Evolutionary conservation across 1,140 invertebrate species (phyloP).

Genomic region (Drosophila athabasca): DNA sequence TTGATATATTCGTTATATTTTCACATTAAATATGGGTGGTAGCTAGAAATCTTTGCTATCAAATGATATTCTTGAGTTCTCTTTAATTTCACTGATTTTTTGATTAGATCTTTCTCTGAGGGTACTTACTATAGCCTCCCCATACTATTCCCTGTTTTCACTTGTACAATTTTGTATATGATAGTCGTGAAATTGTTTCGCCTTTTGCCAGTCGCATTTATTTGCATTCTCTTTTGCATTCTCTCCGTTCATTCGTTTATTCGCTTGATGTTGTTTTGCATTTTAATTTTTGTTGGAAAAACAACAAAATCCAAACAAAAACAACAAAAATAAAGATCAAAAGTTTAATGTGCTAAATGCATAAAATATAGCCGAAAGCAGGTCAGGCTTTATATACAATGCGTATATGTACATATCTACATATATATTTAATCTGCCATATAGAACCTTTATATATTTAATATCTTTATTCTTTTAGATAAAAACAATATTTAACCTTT

Average conservation of each 20-base stretch:
- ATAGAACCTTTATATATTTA: no score
- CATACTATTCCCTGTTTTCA: neutral
- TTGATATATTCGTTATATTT: no score
- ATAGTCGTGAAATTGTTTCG: slow-evolving; percentile 32
- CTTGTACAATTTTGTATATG: neutral
- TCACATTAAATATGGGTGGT: no score
- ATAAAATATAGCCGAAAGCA: slow-evolving; percentile 49
- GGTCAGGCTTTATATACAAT: slow-evolving; percentile 36
- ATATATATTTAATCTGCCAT: neutral
- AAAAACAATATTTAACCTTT: slow-evolving; percentile 15
- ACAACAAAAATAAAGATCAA: slow-evolving; percentile 40
- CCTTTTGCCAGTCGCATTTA: slow-evolving; percentile 34
- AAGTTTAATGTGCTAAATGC: slow-evolving; percentile 75
- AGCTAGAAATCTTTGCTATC: no score
- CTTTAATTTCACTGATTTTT: no score
- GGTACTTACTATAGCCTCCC: no score
- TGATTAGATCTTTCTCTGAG: no score
- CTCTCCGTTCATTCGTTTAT: slow-evolving; percentile 1
- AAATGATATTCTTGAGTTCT: no score
- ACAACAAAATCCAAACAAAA: slow-evolving; percentile 1
- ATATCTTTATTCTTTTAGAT: no score
- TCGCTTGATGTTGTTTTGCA: slow-evolving; percentile 20
- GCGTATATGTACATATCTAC: slow-evolving; percentile 4
- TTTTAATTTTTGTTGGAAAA: slow-evolving; percentile 32
- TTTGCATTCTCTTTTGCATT: slow-evolving; percentile 38